Base-by-base conservation (phyloP, 2,113 vertebrate genomes). In the Planiliza haematocheilus region DNA sequence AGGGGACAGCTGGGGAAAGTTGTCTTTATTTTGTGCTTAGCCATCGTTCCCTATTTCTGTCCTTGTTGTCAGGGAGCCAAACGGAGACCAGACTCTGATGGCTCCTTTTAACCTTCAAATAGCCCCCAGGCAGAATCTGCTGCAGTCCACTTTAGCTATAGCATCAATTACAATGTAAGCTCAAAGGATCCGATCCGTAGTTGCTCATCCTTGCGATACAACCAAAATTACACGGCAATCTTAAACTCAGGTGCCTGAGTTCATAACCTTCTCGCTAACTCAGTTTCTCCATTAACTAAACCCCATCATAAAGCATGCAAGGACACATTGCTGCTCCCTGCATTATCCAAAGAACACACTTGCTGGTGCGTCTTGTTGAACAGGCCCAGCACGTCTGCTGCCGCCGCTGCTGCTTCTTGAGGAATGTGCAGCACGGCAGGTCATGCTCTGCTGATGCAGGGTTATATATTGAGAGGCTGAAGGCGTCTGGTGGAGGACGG, bases 41-140 rank as follows among this genome's bases (percentile, higher is more conserved):
- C 43, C 48, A 74, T 59, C 67, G 2, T 12, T 74, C 56, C 50
- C 81, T 90, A 92, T 92, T 90, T 88, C 56, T 41, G 83, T 84
- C 59, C 66, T 20, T 58, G 63, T 39, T 76, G 75, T 74, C 41
- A 1, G 13, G n/a, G 37, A 78, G 71, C 83, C 81, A 74, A 74
- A 45, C 13, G 0, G 21, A 17, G 62, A 78, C 51, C 53, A 7
- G 60, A 46, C 64, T 24, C 41, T 2, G 41, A 68, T 1, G 11
- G 66, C 57, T 52, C 30, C 2, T 67, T 46, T 52, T 42, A 56
- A 7, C 10, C 55, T 9, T 21, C 18, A 34, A 9, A 60, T 24
- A 17, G 42, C 41, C 18, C 17, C 42, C 42, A 9, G 16, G 17
- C 59, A 5, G 62, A 38, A 18, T 36, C 30, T 39, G 17, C 39